Conservation (phyloP, 2,113 vertebrate genomes). For the Morone saxatilis region DNA sequence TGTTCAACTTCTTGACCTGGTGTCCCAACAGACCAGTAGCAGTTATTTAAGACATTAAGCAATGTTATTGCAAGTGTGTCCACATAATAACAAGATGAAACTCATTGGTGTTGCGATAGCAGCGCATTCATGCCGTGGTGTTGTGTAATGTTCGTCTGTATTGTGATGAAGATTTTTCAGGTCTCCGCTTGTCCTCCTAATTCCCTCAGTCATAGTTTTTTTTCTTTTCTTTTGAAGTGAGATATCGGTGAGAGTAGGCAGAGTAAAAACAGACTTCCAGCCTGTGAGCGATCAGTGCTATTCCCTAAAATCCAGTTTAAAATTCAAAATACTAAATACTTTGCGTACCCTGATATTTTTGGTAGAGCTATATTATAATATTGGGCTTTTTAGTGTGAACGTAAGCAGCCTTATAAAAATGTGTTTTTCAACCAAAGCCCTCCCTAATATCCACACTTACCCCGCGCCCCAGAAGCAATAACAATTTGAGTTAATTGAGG, state of each 20-base stretch:
- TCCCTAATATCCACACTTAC: not conserved
- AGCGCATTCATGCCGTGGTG: not conserved
- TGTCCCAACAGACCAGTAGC: slow-evolving; percentile 45
- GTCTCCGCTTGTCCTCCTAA: slow-evolving; percentile 61
- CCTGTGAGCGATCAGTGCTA: not conserved
- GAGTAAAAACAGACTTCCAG: not conserved
- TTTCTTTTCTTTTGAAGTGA: slow-evolving; percentile 46
- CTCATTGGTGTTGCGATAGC: slow-evolving; percentile 32
- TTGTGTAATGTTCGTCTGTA: slow-evolving; percentile 65
- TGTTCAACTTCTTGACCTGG: slow-evolving; percentile 2
- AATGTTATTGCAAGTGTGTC: slow-evolving; percentile 13
- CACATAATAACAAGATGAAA: slow-evolving; percentile 42
- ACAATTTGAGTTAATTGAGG: slow-evolving; percentile 29
- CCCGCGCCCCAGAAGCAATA: not conserved
- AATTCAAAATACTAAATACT: not conserved
- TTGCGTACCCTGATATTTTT: too few species aligned
- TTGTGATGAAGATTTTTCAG: slow-evolving; percentile 43
- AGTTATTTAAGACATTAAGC: slow-evolving; percentile 53
- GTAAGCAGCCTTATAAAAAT: not conserved
- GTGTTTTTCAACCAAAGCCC: not conserved
- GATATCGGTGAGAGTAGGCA: slow-evolving; percentile 4
- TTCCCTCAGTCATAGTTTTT: slow-evolving; percentile 2
- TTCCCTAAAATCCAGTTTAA: not conserved
- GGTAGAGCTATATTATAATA: too few species aligned
- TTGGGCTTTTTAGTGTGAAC: not conserved